These are phyloP conservation scores for Drosophila chauvacae DNA, from an alignment of 1,140 invertebrate species.

Conservation along the genomic window DNA sequence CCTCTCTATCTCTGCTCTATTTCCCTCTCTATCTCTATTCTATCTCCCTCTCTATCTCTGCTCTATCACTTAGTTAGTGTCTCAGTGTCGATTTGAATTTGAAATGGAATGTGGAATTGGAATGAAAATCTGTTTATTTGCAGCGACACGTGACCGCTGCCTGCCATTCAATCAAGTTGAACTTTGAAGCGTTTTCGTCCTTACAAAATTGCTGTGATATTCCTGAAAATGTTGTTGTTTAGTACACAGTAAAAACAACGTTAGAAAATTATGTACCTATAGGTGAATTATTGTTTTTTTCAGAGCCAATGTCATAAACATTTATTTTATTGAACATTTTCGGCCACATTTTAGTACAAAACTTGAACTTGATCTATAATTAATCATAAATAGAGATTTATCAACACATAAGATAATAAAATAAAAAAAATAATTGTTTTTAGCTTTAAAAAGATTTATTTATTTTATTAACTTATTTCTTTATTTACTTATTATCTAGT, in stretches of 20 bases:
- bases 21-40: neutral
- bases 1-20: neutral
- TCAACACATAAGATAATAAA: too few relatives aligned
- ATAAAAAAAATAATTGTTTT: too few relatives aligned
- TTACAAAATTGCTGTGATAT: constrained; percentile 9
- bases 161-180: constrained; percentile 52
- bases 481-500: neutral
- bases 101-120: constrained; percentile 23
- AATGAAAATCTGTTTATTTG: constrained; percentile 60
- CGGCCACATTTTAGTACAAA: too few relatives aligned
- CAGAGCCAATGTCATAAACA: too few relatives aligned
- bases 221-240: neutral
- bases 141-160: constrained; percentile 33
- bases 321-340: too few relatives aligned
- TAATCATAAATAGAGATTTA: too few relatives aligned
- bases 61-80: constrained; percentile 26
- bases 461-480: too few relatives aligned
- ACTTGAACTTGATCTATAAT: too few relatives aligned
- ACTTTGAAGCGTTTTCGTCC: constrained; percentile 39
- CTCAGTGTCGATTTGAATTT: constrained; percentile 41
- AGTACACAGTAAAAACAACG: neutral
- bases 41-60: neutral
- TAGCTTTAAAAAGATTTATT: too few relatives aligned
- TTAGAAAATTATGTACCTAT: neutral
- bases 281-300: too few relatives aligned